A percentile compares a stretch with the other conserved stretches of the same genome.
Evolutionary conservation across 2,113 vertebrate genomes (phyloP).

Genomic region (Gymnorhina tibicen): DNA sequence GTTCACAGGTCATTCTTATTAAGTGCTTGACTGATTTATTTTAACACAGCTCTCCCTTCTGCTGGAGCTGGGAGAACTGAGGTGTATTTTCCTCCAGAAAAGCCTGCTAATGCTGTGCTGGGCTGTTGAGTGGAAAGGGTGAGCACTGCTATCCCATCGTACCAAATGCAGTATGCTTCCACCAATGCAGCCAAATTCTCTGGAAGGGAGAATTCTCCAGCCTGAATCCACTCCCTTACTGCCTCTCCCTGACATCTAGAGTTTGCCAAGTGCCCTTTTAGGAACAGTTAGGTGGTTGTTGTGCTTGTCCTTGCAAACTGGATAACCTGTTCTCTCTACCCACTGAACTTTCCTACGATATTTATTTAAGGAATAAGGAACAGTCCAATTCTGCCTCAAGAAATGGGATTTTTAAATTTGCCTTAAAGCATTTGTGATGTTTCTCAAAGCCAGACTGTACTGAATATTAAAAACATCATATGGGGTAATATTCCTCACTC

Average conservation of each 20-base stretch:
- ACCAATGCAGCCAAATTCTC: not conserved
- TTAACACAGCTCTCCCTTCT: slow-evolving; percentile 1
- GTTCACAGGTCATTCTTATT: slow-evolving; percentile 50
- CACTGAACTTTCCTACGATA: not conserved
- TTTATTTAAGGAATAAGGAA: not conserved
- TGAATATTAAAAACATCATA: not conserved
- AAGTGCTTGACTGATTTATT: slow-evolving; percentile 53
- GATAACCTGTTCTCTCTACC: not conserved
- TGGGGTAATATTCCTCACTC: not conserved
- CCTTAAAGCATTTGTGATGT: not conserved
- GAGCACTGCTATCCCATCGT: not conserved
- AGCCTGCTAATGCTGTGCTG: not conserved
- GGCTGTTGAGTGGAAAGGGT: not conserved
- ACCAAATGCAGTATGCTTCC: not conserved
- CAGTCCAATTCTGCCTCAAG: not conserved
- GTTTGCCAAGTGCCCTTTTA: not conserved
- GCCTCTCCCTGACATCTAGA: not conserved
- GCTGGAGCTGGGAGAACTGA: not conserved
- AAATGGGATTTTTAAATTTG: not conserved
- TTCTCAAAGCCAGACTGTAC: not conserved
- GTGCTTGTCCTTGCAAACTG: not conserved
- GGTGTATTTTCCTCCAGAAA: not conserved
- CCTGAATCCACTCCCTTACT: not conserved
- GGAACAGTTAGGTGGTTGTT: not conserved
- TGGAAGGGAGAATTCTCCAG: not conserved